Percentiles rank a stretch among this genome's conserved stretches.
These are phyloP conservation scores for Solen grandis DNA, from an alignment of 1,140 invertebrate genomes.

Conservation along the genomic window DNA sequence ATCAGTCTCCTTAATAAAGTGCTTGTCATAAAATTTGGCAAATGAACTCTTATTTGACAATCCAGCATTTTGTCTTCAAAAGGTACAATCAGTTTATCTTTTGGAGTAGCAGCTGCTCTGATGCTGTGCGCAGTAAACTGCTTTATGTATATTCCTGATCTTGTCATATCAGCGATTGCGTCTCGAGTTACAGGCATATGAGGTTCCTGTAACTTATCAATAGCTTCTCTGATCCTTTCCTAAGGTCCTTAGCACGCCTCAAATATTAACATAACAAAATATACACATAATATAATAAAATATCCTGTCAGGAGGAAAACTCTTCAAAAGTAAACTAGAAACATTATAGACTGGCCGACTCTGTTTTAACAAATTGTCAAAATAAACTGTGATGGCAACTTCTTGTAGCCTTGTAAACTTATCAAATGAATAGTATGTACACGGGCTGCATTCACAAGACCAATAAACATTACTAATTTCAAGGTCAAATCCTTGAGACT, in stretches of 20 bases:
- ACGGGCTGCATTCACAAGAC: constrained; percentile 11
- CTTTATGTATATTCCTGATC: neutral
- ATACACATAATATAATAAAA: constrained; percentile 12
- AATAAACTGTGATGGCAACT: constrained; percentile 12
- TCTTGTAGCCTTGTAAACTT: constrained; percentile 8
- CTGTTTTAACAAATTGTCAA: constrained; percentile 3
- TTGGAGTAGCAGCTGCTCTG: neutral
- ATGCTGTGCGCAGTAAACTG: constrained; percentile 1
- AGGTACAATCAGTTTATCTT: neutral
- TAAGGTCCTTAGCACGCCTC: neutral
- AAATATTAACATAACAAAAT: constrained; percentile 8
- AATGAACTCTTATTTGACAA: too few species aligned
- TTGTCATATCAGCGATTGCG: neutral
- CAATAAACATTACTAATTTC: constrained; percentile 46
- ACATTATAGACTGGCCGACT: neutral
- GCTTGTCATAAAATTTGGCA: too few species aligned
- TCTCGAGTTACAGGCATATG: neutral
- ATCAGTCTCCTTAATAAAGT: too few species aligned
- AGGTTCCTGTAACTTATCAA: neutral
- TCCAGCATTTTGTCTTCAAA: neutral
- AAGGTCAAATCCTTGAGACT: constrained; percentile 37
- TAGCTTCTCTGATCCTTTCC: neutral
- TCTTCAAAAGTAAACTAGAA: neutral
- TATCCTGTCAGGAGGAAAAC: neutral
- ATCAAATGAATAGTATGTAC: constrained; percentile 23